These are phyloP conservation scores for Brachionus koreanus DNA, from an alignment of 1,140 invertebrate species.

Conservation along the genomic window DNA sequence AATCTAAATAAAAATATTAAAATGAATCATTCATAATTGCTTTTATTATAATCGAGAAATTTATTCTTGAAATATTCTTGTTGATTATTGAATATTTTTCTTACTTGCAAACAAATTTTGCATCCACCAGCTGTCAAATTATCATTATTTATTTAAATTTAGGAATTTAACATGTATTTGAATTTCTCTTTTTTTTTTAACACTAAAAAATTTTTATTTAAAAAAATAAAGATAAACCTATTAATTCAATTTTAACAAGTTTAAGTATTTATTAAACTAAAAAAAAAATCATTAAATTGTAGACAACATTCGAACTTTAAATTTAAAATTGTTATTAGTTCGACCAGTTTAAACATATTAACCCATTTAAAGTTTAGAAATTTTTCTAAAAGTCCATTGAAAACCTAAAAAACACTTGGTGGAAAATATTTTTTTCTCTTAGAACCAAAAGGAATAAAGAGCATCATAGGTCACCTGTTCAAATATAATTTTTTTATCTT, in stretches of 20 bases:
- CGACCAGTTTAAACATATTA: neutral
- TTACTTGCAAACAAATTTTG: neutral
- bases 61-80: neutral
- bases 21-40: conserved; percentile 2
- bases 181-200: neutral
- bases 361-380: neutral
- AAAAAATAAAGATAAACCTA: too few relatives aligned
- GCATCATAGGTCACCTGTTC: too few relatives aligned
- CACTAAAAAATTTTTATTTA: too few relatives aligned
- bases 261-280: neutral
- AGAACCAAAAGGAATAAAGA: too few relatives aligned
- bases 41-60: neutral
- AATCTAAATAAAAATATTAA: neutral
- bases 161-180: neutral
- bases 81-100: neutral
- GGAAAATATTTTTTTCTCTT: too few relatives aligned
- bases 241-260: neutral
- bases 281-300: neutral
- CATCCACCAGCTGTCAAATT: neutral
- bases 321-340: neutral
- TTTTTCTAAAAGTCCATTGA: too few relatives aligned
- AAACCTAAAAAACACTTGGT: too few relatives aligned
- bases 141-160: neutral
- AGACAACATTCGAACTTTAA: neutral
- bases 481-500: too few relatives aligned